These are phyloP conservation scores for Notechis scutatus DNA, from an alignment of 2,113 vertebrate genomes.

Conservation along the genomic window DNA sequence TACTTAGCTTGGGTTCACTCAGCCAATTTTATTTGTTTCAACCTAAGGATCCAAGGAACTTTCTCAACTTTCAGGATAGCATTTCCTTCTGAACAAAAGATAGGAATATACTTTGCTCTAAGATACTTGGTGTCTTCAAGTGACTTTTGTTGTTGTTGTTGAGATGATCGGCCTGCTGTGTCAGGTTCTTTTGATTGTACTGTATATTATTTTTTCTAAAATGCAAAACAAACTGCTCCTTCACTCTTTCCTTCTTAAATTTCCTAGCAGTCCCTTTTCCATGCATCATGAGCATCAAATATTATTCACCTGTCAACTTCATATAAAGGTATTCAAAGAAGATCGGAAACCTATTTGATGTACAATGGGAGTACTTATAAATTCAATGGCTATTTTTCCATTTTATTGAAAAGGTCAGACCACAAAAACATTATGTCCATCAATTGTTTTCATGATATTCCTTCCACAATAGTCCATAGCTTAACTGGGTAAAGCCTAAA, in stretches of 20 bases:
- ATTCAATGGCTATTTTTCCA: background rate
- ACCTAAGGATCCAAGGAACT: background rate
- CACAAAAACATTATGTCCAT: background rate
- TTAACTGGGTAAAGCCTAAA: background rate
- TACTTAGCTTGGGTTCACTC: background rate
- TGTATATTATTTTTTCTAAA: background rate
- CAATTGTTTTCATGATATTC: background rate
- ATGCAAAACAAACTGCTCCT: background rate
- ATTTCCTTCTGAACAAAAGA: background rate
- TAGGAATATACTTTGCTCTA: background rate
- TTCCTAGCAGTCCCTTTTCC: background rate
- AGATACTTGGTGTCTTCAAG: background rate
- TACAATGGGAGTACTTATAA: background rate
- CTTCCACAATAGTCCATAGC: background rate
- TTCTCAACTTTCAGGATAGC: background rate
- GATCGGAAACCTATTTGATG: background rate
- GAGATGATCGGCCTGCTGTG: background rate
- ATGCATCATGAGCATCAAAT: background rate
- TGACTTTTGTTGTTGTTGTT: no score
- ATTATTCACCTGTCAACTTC: background rate
- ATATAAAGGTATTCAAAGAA: background rate
- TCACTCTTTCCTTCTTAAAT: background rate
- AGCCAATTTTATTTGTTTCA: slow-evolving; percentile 19
- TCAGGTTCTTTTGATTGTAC: background rate
- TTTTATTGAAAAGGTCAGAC: background rate